Base-by-base conservation (phyloP, 2,113 vertebrate species). In the Baryphthengus martii region DNA sequence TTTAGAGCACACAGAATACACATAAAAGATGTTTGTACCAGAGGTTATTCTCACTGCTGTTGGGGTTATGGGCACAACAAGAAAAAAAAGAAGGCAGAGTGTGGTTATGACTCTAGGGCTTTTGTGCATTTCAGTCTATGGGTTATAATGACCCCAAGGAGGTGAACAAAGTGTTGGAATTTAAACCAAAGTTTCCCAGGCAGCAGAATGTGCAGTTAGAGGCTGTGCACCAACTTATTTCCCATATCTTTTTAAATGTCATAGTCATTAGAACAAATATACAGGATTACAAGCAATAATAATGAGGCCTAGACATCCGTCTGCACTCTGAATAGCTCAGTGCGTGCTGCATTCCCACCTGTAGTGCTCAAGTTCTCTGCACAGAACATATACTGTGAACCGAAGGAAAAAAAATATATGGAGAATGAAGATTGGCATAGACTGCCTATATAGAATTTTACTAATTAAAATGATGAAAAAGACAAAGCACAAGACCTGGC, bases 1-100 rank as follows among this genome's bases (percentile, higher is more conserved):
- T 96, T 96, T 95, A 92, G 94, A 86, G 93, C 53, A 77, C 7
- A 3, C 7, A 52, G 67, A 90, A 88, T 71, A 28, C 75, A 82
- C 33, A 80, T 45, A 83, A 86, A 90, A 67, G 55, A 71, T 85
- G 40, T 96, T 70, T 90, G 29, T 75, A 59, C 25, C n/a, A 49
- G 63, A 90, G 77, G 45, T 91, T 86, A 81, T 92, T 81, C 47
- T 72, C 53, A 6, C 62, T 76, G 68, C 63, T 90, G 12, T 23
- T 85, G 20, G 58, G 67, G 76, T 88, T 72, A 59, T 11, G 24
- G 59, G 17, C 50, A 73, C 59, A 83, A 44, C 19, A 93, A 62
- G 2, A 70, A 80, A 44, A 25, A 92, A 89, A 88, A 90, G 28
- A 24, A 52, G 71, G 28, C 26, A 52, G 71, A 76, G 19, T 37